Evolutionary conservation across 2,797 vertebrate genomes (phyloP).

Genomic region (Caiman crocodilus): DNA sequence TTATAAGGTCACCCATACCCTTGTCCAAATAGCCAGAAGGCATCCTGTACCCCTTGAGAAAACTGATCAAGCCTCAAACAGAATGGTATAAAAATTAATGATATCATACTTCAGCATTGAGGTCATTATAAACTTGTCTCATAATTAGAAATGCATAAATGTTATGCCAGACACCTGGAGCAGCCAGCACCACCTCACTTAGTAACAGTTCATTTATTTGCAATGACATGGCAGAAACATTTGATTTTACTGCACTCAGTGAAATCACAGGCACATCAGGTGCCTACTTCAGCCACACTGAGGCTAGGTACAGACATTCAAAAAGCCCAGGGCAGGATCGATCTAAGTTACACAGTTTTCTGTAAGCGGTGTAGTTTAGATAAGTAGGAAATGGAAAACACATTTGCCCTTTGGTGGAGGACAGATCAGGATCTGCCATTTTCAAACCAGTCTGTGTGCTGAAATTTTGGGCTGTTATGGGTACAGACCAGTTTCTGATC

Average conservation of each 20-base stretch:
- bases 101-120: neutral
- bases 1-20: neutral
- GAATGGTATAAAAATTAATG: neutral
- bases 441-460: too few relatives aligned
- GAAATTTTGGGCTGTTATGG: too few relatives aligned
- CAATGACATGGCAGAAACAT: neutral
- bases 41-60: neutral
- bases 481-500: too few relatives aligned
- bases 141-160: neutral
- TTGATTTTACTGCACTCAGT: neutral
- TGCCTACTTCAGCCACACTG: rapidly evolving
- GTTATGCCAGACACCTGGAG: neutral
- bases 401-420: too few relatives aligned
- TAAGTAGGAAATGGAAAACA: too few relatives aligned
- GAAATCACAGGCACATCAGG: neutral
- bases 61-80: neutral
- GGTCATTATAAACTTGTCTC: neutral
- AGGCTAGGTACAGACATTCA: too few relatives aligned
- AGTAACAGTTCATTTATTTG: neutral
- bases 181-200: neutral
- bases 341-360: too few relatives aligned
- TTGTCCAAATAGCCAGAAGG: neutral
- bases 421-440: too few relatives aligned
- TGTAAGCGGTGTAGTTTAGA: too few relatives aligned
- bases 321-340: too few relatives aligned